Evolutionary conservation across 2,797 vertebrate genomes (phyloP).

Genomic region (Pseudochromis fuscus): DNA sequence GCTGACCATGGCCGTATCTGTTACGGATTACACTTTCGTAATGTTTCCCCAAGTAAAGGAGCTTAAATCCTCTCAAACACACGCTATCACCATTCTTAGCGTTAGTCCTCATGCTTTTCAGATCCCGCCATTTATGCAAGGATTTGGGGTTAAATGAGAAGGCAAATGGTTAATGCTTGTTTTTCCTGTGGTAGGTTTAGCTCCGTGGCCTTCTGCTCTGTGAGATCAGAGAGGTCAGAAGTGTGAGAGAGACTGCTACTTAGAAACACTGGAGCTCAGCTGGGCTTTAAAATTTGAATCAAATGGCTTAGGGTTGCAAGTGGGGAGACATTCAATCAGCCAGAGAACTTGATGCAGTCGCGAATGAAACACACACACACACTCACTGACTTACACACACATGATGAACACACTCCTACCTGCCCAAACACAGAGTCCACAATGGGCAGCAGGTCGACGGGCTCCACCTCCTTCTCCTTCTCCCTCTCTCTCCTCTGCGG

Average conservation of each 20-base stretch:
- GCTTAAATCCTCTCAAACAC: slow-evolving; percentile 64
- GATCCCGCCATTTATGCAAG: not conserved
- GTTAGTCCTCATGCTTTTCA: not conserved
- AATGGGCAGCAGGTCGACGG: slow-evolving; percentile 76
- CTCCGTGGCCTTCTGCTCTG: not conserved
- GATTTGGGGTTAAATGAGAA: slow-evolving; percentile 33
- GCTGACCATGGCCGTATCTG: slow-evolving; percentile 63
- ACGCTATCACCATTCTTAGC: slow-evolving; percentile 50
- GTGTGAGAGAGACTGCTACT: slow-evolving; percentile 11
- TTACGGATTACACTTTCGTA: slow-evolving; percentile 77
- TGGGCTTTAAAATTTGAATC: slow-evolving; percentile 56
- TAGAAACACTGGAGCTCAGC: slow-evolving; percentile 16
- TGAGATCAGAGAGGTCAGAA: slow-evolving; percentile 21
- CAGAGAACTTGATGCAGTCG: slow-evolving; percentile 52
- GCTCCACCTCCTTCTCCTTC: slow-evolving; percentile 46
- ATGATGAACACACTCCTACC: slow-evolving; percentile 69
- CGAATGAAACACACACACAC: slow-evolving; percentile 16
- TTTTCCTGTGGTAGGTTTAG: slow-evolving; percentile 1
- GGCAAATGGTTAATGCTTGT: slow-evolving; percentile 1
- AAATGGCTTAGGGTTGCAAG: slow-evolving; percentile 62
- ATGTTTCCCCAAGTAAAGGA: slow-evolving; percentile 68
- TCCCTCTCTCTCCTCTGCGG: slow-evolving; percentile 49
- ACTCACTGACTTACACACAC: slow-evolving; percentile 17
- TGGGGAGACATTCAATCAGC: slow-evolving; percentile 62
- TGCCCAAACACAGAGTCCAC: slow-evolving; percentile 85